Conservation (phyloP, 2,888 invertebrate genomes). For the Lucinisca nassula region DNA sequence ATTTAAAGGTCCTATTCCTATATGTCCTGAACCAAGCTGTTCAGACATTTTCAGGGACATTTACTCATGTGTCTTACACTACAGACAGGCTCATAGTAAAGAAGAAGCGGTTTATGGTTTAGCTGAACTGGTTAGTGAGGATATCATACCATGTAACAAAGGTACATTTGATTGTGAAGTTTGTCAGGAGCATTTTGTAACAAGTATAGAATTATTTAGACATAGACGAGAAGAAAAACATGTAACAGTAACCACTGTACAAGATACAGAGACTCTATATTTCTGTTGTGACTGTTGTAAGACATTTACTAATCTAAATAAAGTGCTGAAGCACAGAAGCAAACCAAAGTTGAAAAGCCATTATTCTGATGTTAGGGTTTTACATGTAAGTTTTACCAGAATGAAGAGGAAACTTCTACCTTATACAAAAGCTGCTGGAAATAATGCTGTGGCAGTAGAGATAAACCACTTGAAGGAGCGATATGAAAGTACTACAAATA, state of each 20-base stretch:
- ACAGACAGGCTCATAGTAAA: not conserved
- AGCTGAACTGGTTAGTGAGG: conserved; percentile 13
- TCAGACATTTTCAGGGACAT: not conserved
- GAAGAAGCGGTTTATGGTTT: conserved; percentile 1
- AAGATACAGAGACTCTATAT: not conserved
- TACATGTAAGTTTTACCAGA: not conserved
- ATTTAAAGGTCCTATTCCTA: not conserved
- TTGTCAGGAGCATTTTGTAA: not conserved
- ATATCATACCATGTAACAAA: not conserved
- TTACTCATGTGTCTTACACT: conserved; percentile 15
- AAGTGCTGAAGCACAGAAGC: not conserved
- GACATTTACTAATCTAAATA: not conserved
- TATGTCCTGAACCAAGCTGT: not conserved
- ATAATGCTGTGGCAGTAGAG: not conserved
- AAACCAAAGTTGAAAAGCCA: not conserved
- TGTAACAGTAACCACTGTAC: not conserved
- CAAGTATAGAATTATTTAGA: not conserved
- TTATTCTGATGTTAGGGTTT: not conserved
- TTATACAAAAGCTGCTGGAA: not conserved
- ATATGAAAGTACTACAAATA: not conserved
- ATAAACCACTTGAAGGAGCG: not conserved
- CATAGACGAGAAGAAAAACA: not conserved
- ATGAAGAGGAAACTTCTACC: not conserved
- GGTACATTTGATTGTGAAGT: not conserved
- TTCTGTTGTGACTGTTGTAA: not conserved